These are phyloP conservation scores for Lamprotornis superbus DNA, from an alignment of 2,113 vertebrate genomes.

Conservation along the genomic window DNA sequence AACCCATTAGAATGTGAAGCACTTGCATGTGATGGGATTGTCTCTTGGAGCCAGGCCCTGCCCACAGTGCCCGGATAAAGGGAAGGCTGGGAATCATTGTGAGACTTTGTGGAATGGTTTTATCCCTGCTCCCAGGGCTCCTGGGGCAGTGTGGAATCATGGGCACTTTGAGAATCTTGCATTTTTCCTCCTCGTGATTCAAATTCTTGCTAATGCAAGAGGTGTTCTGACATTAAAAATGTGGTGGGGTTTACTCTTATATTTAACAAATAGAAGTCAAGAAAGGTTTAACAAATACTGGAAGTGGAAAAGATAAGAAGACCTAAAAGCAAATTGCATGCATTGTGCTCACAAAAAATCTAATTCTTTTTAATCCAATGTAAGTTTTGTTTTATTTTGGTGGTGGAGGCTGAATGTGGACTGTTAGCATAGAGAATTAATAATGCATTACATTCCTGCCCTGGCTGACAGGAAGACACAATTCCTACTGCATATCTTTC, in stretches of 20 bases:
- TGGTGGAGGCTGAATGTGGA: neutral
- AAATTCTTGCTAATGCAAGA: neutral
- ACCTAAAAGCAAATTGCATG: neutral
- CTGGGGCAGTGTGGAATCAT: neutral
- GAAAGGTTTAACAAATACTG: neutral
- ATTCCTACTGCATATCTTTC: neutral
- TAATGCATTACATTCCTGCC: neutral
- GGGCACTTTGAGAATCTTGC: neutral
- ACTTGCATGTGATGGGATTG: neutral
- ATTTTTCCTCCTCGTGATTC: neutral
- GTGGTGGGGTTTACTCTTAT: neutral
- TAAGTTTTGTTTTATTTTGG: neutral
- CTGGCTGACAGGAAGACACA: neutral
- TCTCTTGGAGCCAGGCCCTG: neutral
- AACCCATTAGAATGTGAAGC: neutral
- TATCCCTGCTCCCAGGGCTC: neutral
- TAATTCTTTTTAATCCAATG: neutral
- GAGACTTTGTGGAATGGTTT: neutral
- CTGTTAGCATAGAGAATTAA: neutral
- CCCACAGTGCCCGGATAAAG: rapidly evolving
- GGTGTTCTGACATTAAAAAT: neutral
- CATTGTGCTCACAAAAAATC: neutral
- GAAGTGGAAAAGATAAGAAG: neutral
- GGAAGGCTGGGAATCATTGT: neutral
- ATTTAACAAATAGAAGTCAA: neutral